Conservation (phyloP, 2,888 invertebrate genomes). For the Plagodis pulveraria region DNA sequence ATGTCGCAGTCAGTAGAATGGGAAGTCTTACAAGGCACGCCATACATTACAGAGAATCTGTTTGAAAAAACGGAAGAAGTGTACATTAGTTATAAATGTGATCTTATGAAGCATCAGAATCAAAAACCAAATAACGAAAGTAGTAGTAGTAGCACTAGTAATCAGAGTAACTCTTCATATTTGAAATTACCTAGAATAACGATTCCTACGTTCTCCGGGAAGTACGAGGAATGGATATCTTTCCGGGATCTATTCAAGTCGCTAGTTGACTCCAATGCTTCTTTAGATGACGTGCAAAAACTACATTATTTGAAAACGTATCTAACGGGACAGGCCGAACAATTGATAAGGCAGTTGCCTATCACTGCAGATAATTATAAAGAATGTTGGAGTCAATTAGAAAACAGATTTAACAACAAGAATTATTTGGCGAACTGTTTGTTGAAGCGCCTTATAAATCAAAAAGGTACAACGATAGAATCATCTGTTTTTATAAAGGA, state of each 20-base stretch:
- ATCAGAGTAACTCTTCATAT: not conserved
- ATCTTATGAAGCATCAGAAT: not conserved
- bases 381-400: constrained; percentile 7
- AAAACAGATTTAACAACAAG: not conserved
- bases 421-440: too few relatives aligned
- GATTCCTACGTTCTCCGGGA: constrained; percentile 10
- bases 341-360: constrained; percentile 7
- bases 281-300: constrained; percentile 6
- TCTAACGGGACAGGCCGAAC: constrained; percentile 10
- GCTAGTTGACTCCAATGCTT: constrained; percentile 9
- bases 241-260: constrained; percentile 15
- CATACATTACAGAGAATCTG: not conserved
- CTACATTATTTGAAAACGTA: constrained; percentile 17
- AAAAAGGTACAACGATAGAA: not conserved
- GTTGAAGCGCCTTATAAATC: too few relatives aligned
- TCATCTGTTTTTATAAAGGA: not conserved
- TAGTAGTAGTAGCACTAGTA: not conserved
- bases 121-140: not conserved
- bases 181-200: constrained; percentile 2
- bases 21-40: too few relatives aligned
- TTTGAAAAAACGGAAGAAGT: not conserved
- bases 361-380: constrained; percentile 15
- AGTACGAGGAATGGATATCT: constrained; percentile 14
- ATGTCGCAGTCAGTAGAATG: too few relatives aligned
- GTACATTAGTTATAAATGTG: not conserved